Evolutionary conservation across 2,797 vertebrate genomes (phyloP).

Genomic region (Enteromius trimaculatus): DNA sequence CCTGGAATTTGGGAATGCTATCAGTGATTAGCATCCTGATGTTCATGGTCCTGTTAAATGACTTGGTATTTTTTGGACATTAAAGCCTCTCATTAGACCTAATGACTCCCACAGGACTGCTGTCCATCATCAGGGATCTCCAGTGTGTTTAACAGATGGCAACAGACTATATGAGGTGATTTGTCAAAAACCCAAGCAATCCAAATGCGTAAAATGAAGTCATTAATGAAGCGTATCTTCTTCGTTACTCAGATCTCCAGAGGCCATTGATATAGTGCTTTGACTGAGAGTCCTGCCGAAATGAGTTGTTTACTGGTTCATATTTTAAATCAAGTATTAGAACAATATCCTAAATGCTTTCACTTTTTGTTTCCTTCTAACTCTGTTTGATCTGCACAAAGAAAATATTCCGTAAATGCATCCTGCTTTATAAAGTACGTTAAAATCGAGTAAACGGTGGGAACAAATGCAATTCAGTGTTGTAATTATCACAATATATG

Average conservation of each 20-base stretch:
- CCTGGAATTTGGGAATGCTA: neutral
- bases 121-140: neutral
- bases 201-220: slow-evolving; percentile 34
- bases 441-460: no score
- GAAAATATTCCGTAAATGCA: neutral
- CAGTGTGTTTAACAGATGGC: slow-evolving; percentile 35
- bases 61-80: slow-evolving; percentile 14
- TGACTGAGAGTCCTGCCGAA: neutral
- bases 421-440: neutral
- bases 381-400: neutral
- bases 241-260: neutral
- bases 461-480: neutral
- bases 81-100: slow-evolving; percentile 12
- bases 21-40: neutral
- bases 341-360: neutral
- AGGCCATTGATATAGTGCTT: neutral
- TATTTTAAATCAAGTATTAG: neutral
- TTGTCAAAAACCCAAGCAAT: slow-evolving; percentile 46
- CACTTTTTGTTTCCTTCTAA: neutral
- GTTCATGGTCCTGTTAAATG: slow-evolving; percentile 19
- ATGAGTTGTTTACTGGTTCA: no score
- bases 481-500: neutral
- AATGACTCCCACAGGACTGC: slow-evolving; percentile 31
- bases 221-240: neutral
- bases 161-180: slow-evolving; percentile 34